These are phyloP conservation scores for Pogonophryne albipinna DNA, from an alignment of 2,797 vertebrate species.

Conservation along the genomic window DNA sequence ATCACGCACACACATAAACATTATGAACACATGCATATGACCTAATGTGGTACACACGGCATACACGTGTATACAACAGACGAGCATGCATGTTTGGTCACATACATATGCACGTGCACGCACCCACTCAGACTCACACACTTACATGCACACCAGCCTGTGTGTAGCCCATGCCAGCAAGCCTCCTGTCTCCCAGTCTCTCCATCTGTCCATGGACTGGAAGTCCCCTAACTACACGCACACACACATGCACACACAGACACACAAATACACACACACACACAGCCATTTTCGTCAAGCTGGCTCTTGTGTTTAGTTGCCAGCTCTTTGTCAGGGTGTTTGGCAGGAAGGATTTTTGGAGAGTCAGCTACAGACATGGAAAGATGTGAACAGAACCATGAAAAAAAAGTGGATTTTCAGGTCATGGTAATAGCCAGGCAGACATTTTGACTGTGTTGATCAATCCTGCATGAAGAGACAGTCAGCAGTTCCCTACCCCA, in stretches of 20 bases:
- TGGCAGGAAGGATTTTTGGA: slow-evolving; percentile 69
- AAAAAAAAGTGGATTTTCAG: slow-evolving; percentile 66
- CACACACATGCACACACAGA: slow-evolving; percentile 35
- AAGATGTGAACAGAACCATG: slow-evolving; percentile 64
- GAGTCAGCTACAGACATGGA: slow-evolving; percentile 67
- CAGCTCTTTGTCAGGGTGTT: slow-evolving; percentile 82
- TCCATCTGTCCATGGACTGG: slow-evolving; percentile 87
- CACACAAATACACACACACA: slow-evolving; percentile 17
- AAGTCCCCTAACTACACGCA: slow-evolving; percentile 79
- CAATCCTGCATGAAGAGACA: slow-evolving; percentile 38
- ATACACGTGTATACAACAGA: slow-evolving; percentile 41
- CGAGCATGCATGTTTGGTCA: slow-evolving; percentile 47
- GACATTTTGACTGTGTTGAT: slow-evolving; percentile 63
- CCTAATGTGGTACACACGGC: slow-evolving; percentile 45
- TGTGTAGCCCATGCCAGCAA: slow-evolving; percentile 82
- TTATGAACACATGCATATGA: slow-evolving; percentile 56
- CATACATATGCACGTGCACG: slow-evolving; percentile 41
- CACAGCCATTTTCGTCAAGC: slow-evolving; percentile 77
- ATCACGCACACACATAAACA: slow-evolving; percentile 33
- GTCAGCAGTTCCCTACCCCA: slow-evolving; percentile 40
- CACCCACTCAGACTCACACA: slow-evolving; percentile 54
- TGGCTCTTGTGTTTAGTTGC: slow-evolving; percentile 74
- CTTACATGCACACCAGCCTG: slow-evolving; percentile 79
- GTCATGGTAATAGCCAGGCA: slow-evolving; percentile 51
- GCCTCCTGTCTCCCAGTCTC: slow-evolving; percentile 87